phyloP scores from a whole-genome alignment of 2,113 vertebrate species.

The Anas platyrhynchos region DNA sequence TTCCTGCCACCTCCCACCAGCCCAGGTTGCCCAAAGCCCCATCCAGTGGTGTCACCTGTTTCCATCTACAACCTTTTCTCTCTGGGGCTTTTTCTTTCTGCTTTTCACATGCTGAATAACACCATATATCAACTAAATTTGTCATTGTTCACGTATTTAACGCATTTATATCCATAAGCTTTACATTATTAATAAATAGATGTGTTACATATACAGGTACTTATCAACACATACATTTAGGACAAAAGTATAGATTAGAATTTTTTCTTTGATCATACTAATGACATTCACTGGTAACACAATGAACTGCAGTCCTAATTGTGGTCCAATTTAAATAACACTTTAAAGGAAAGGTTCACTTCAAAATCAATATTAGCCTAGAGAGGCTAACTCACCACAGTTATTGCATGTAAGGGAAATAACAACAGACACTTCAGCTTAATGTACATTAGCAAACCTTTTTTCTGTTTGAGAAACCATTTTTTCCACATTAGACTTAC shows the following conservation, averaged over 20 bases:
- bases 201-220: neutral
- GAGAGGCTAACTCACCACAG: neutral
- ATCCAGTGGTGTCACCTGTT: too few relatives aligned
- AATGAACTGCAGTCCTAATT: neutral
- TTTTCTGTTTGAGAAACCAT: neutral
- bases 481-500: neutral
- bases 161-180: neutral
- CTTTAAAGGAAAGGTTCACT: neutral
- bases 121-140: neutral
- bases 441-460: fast-evolving
- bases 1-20: neutral
- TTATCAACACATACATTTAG: neutral
- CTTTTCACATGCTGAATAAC: neutral
- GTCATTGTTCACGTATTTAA: neutral
- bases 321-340: neutral
- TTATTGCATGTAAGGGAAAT: fast-evolving
- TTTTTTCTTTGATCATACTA: neutral
- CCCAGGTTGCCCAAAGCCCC: too few relatives aligned
- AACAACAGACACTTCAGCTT: neutral
- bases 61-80: neutral
- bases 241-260: neutral
- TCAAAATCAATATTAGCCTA: neutral
- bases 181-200: neutral
- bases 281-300: neutral
- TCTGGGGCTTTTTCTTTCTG: neutral